A percentile compares a stretch with the other conserved stretches of the same genome.
phyloP scores from a whole-genome alignment of 1,140 invertebrate species.

The Drosophila punjabiensis region DNA sequence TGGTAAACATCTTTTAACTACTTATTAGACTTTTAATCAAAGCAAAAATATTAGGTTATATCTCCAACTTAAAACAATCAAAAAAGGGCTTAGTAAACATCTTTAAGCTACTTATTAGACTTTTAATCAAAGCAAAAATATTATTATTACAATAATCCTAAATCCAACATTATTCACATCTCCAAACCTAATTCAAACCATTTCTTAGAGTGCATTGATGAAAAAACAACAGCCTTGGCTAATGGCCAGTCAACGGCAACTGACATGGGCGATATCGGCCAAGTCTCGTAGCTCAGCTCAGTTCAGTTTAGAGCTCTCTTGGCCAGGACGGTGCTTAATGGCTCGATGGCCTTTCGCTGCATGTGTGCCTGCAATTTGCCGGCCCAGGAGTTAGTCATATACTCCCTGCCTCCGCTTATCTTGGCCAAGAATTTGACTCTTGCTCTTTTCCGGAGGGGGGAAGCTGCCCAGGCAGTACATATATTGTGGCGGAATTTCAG shows the following conservation, averaged over 20 bases:
- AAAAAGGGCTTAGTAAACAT: neutral
- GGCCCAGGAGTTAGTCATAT: conserved; percentile 58
- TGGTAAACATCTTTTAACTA: neutral
- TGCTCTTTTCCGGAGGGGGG: conserved; percentile 56
- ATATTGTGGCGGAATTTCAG: conserved; percentile 32
- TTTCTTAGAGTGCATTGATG: conserved; percentile 1
- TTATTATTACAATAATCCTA: neutral
- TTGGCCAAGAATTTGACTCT: conserved; percentile 75
- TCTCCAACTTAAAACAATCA: too few relatives aligned
- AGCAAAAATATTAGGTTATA: too few relatives aligned
- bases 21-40: neutral
- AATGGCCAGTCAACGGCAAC: conserved; percentile 72
- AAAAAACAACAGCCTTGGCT: conserved; percentile 73
- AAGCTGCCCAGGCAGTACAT: conserved; percentile 6
- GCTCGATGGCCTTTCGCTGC: conserved; percentile 59
- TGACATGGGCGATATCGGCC: conserved; percentile 71
- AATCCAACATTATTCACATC: too few relatives aligned
- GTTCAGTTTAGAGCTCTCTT: conserved; percentile 20
- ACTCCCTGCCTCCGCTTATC: conserved; percentile 51
- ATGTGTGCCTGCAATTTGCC: conserved; percentile 56
- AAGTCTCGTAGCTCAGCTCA: conserved; percentile 6
- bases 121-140: neutral
- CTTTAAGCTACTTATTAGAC: neutral
- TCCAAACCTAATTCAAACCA: too few relatives aligned
- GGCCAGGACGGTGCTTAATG: conserved; percentile 68